Evolutionary conservation across 2,888 invertebrate species (phyloP).

Genomic region (Fissipunctia ypsillon): DNA sequence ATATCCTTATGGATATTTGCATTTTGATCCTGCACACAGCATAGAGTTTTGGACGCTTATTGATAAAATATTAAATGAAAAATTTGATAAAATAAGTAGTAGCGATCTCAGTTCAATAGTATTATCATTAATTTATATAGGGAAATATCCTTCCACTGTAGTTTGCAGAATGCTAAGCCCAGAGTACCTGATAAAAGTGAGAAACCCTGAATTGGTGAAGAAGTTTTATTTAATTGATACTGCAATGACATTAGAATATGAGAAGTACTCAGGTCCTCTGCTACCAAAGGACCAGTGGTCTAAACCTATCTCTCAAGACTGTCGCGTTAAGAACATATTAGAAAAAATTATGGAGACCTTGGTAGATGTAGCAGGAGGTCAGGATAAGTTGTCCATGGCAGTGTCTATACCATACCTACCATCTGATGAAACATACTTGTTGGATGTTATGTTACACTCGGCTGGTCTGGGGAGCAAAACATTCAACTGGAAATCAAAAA

Average conservation of each 20-base stretch:
- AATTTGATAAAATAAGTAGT: conserved; percentile 90
- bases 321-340: conserved; percentile 87
- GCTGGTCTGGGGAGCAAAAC: conserved; percentile 79
- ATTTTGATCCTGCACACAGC: conserved; percentile 88
- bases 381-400: conserved; percentile 85
- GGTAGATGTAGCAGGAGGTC: conserved; percentile 83
- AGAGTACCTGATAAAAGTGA: conserved; percentile 91
- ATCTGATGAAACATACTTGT: conserved; percentile 90
- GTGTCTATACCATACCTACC: conserved; percentile 90
- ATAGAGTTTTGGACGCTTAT: conserved; percentile 90
- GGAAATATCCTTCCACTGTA: conserved; percentile 91
- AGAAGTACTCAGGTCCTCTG: conserved; percentile 90
- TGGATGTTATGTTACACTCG: conserved; percentile 91
- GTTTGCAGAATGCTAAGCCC: conserved; percentile 91
- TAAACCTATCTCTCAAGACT: conserved; percentile 89
- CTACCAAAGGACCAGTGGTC: conserved; percentile 89
- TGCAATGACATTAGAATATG: conserved; percentile 91
- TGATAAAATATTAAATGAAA: conserved; percentile 89
- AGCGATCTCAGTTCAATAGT: conserved; percentile 91
- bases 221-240: conserved; percentile 92
- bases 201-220: conserved; percentile 82
- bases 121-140: conserved; percentile 91
- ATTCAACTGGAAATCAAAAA: conserved; percentile 85
- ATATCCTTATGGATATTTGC: conserved; percentile 91
- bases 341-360: conserved; percentile 86